Percentiles rank a stretch among this genome's conserved stretches.
These are phyloP conservation scores for Melieria picta DNA, from an alignment of 2,888 invertebrate genomes.

Conservation along the genomic window DNA sequence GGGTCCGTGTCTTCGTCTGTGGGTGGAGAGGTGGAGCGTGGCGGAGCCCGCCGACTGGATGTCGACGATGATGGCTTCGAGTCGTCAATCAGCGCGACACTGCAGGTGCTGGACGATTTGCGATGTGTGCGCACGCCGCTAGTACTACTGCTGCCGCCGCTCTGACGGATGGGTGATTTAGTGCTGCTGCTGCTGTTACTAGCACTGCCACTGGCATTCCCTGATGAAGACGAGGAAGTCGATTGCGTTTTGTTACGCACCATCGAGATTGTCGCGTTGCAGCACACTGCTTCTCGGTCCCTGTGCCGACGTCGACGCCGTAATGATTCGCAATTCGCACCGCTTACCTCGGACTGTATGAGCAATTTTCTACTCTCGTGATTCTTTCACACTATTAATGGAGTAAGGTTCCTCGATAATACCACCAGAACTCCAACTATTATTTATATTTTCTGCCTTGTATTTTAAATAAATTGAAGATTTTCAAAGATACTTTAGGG, in stretches of 20 bases:
- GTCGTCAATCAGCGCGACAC: constrained; percentile 61
- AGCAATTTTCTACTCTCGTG: no score
- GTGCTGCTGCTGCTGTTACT: constrained; percentile 57
- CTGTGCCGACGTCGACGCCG: background rate
- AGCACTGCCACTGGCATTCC: constrained; percentile 55
- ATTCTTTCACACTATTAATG: no score
- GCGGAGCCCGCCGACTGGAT: constrained; percentile 51
- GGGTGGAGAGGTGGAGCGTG: constrained; percentile 54
- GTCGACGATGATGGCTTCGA: constrained; percentile 48
- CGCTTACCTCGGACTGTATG: no score
- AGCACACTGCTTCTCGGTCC: background rate
- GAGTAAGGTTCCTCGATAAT: no score
- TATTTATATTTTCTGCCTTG: no score
- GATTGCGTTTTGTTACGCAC: constrained; percentile 66
- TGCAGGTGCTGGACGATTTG: constrained; percentile 62
- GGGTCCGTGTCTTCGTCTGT: constrained; percentile 53
- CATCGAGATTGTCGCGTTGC: constrained; percentile 49
- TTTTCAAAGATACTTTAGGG: no score
- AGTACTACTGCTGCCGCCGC: constrained; percentile 42
- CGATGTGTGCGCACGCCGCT: constrained; percentile 56
- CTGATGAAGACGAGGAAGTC: constrained; percentile 56
- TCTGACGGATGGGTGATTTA: constrained; percentile 61
- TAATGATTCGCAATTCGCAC: no score
- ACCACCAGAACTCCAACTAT: no score
- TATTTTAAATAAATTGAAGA: no score